A percentile compares a stretch with the other conserved stretches of the same genome.
Conservation (phyloP, 2,888 invertebrate genomes). For the Sceliomorpha sp. region DNA sequence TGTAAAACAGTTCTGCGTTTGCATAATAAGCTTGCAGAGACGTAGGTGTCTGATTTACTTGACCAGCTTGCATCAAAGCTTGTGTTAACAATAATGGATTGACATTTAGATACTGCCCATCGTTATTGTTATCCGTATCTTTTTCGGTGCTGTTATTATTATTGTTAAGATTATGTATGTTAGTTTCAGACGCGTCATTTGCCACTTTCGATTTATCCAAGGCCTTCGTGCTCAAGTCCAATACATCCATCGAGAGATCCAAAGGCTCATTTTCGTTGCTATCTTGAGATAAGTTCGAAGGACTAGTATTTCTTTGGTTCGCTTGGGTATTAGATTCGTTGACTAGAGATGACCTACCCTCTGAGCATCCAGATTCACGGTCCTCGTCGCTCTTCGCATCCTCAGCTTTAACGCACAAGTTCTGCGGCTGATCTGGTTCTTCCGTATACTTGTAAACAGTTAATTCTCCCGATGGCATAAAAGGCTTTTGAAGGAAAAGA, state of each 20-base stretch:
- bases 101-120: conserved; percentile 73
- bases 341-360: conserved; percentile 75
- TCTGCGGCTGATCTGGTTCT: conserved; percentile 57
- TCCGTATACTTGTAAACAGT: conserved; percentile 53
- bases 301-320: conserved; percentile 75
- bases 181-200: conserved; percentile 59
- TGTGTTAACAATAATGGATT: conserved; percentile 84
- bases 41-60: conserved; percentile 58
- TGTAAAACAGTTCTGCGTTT: conserved; percentile 69
- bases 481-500: conserved; percentile 45
- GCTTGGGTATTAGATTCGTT: conserved; percentile 67
- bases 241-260: conserved; percentile 89
- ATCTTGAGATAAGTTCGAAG: conserved; percentile 65
- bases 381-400: conserved; percentile 80
- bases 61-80: conserved; percentile 83
- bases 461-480: conserved; percentile 61
- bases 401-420: conserved; percentile 60
- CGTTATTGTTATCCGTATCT: conserved; percentile 72
- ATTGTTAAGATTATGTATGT: conserved; percentile 56
- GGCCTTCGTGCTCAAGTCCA: conserved; percentile 90
- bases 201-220: conserved; percentile 56
- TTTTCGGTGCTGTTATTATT: conserved; percentile 59
- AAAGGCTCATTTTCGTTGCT: conserved; percentile 81
- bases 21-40: conserved; percentile 73
- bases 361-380: conserved; percentile 71